These are phyloP conservation scores for Xanthia icteritia DNA, from an alignment of 2,888 invertebrate genomes.

Conservation along the genomic window DNA sequence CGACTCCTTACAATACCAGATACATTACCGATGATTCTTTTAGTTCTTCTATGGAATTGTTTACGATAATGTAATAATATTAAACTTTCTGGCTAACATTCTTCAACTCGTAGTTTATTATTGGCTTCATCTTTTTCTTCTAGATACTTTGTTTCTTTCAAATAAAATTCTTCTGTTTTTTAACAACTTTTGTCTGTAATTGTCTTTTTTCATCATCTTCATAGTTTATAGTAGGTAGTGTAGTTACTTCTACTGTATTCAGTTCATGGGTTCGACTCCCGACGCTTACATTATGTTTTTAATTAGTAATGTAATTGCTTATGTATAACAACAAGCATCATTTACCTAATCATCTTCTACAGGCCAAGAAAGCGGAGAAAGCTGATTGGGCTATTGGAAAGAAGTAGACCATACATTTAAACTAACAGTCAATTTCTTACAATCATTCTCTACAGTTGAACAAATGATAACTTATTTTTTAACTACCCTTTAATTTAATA, in stretches of 20 bases:
- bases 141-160: constrained; percentile 26
- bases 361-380: constrained; percentile 95
- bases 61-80: constrained; percentile 22
- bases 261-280: constrained; percentile 57
- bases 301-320: constrained; percentile 19
- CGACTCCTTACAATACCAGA: constrained; percentile 37
- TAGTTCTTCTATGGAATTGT: neutral
- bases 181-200: constrained; percentile 25
- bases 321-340: constrained; percentile 61
- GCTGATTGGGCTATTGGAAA: constrained; percentile 92
- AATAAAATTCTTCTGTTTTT: constrained; percentile 44
- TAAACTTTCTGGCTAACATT: constrained; percentile 30
- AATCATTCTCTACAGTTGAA: constrained; percentile 73
- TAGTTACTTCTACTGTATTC: constrained; percentile 34
- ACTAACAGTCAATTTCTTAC: constrained; percentile 68
- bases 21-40: constrained; percentile 24
- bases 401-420: constrained; percentile 86
- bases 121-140: constrained; percentile 44
- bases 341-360: constrained; percentile 86
- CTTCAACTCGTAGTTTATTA: constrained; percentile 25
- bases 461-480: constrained; percentile 78
- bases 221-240: constrained; percentile 4
- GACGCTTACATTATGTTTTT: constrained; percentile 5
- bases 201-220: constrained; percentile 32
- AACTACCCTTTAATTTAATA: constrained; percentile 79